phyloP scores from a whole-genome alignment of 2,113 vertebrate genomes.

The Leiothrix lutea region DNA sequence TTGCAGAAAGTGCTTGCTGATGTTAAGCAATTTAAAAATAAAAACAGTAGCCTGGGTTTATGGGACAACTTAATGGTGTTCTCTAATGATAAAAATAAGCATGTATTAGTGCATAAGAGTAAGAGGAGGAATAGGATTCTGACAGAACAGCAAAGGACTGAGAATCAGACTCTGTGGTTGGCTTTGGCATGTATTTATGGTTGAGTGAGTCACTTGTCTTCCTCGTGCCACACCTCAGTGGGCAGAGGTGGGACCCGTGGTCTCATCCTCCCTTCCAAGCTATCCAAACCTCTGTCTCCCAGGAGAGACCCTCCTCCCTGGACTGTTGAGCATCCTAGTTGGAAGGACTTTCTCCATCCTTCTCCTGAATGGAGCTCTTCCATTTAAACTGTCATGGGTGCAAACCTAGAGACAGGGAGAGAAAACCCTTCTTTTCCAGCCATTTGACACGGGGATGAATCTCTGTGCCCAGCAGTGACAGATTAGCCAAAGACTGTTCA shows the following conservation, averaged over 20 bases:
- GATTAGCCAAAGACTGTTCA: neutral
- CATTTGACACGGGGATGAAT: neutral
- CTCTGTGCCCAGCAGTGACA: neutral
- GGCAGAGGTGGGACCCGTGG: neutral
- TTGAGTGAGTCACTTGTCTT: neutral
- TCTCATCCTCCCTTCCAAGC: neutral
- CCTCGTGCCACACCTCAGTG: neutral
- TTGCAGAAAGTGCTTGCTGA: slow-evolving; percentile 36
- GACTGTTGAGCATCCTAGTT: neutral
- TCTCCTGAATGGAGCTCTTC: neutral
- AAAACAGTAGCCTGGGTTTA: slow-evolving; percentile 24
- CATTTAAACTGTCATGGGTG: neutral
- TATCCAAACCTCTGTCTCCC: neutral
- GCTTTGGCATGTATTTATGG: neutral
- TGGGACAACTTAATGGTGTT: neutral
- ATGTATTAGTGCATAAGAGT: neutral
- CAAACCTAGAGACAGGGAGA: neutral
- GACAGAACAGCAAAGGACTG: neutral
- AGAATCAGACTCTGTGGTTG: neutral
- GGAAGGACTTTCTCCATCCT: neutral
- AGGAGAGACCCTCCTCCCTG: neutral
- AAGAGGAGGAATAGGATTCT: neutral
- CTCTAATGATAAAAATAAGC: slow-evolving; percentile 39
- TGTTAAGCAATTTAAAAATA: slow-evolving; percentile 54
- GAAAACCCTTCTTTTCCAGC: neutral